Evolutionary conservation across 2,797 vertebrate species (phyloP).

Genomic region (Mormyrops attenuatus): DNA sequence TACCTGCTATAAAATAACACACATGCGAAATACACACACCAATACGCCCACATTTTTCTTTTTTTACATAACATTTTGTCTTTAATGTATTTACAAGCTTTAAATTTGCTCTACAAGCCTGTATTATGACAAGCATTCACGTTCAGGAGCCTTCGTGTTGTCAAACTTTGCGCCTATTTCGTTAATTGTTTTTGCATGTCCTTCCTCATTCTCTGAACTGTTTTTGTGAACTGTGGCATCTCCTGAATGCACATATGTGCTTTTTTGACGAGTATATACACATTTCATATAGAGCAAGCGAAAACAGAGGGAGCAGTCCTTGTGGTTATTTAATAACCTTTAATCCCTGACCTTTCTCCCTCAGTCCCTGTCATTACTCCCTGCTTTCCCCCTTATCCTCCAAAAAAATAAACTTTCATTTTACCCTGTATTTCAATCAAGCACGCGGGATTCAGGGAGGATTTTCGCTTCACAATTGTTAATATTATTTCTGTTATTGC

Average conservation of each 20-base stretch:
- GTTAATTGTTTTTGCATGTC: conserved; percentile 19
- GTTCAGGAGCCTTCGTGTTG: conserved; percentile 61
- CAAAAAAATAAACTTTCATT: conserved; percentile 49
- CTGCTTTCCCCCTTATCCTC: conserved; percentile 52
- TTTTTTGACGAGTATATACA: conserved; percentile 48
- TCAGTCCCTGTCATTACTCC: conserved; percentile 46
- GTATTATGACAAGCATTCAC: conserved; percentile 79
- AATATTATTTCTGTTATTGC: conserved; percentile 77
- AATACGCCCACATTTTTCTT: conserved; percentile 32
- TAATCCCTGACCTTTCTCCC: conserved; percentile 36
- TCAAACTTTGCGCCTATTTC: conserved; percentile 50
- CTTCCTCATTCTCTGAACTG: conserved; percentile 35
- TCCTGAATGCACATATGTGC: conserved; percentile 49
- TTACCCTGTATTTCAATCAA: conserved; percentile 48
- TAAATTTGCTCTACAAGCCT: conserved; percentile 84
- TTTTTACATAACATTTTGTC: conserved; percentile 65
- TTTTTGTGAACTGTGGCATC: conserved; percentile 40
- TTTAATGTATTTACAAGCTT: conserved; percentile 97
- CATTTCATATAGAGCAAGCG: conserved; percentile 55
- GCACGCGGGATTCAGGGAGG: conserved; percentile 75
- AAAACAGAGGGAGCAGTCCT: conserved; percentile 49
- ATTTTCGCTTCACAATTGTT: conserved; percentile 61
- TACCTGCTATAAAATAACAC: not conserved
- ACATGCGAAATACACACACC: conserved; percentile 22
- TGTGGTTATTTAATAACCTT: conserved; percentile 51